A percentile compares a stretch with the other conserved stretches of the same genome.
These are phyloP conservation scores for Catharus fuscescens DNA, from an alignment of 2,113 vertebrate genomes.

Conservation along the genomic window DNA sequence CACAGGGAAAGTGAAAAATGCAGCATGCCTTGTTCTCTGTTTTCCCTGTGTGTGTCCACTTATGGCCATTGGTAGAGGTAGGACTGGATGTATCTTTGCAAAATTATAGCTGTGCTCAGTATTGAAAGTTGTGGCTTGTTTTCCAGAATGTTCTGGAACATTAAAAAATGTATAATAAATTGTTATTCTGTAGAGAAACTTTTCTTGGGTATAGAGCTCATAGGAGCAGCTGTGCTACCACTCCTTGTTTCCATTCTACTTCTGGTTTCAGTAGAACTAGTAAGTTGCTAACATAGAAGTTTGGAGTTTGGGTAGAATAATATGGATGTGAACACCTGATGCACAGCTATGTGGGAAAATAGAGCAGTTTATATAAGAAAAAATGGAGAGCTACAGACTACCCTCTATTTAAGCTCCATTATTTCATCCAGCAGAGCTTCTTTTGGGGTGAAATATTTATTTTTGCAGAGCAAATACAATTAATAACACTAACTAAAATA, in stretches of 20 bases:
- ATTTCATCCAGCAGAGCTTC: neutral
- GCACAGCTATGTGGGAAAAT: neutral
- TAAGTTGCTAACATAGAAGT: neutral
- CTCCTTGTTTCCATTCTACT: neutral
- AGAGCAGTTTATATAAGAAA: neutral
- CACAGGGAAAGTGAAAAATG: neutral
- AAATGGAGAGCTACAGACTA: neutral
- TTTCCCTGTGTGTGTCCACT: neutral
- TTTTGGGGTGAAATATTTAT: neutral
- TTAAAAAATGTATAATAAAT: neutral
- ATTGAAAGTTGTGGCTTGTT: neutral
- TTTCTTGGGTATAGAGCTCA: neutral
- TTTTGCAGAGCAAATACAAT: constrained; percentile 9
- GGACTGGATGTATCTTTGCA: neutral
- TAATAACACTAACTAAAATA: neutral
- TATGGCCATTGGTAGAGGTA: neutral
- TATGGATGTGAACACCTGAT: neutral
- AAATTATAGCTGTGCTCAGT: neutral
- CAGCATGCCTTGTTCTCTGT: neutral
- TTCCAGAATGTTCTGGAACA: neutral
- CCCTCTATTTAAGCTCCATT: neutral
- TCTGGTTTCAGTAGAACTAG: neutral
- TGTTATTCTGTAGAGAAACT: neutral
- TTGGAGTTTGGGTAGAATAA: neutral
- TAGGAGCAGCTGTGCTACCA: neutral